phyloP scores from a whole-genome alignment of 2,797 vertebrate genomes.

The Hydrolagus colliei region DNA sequence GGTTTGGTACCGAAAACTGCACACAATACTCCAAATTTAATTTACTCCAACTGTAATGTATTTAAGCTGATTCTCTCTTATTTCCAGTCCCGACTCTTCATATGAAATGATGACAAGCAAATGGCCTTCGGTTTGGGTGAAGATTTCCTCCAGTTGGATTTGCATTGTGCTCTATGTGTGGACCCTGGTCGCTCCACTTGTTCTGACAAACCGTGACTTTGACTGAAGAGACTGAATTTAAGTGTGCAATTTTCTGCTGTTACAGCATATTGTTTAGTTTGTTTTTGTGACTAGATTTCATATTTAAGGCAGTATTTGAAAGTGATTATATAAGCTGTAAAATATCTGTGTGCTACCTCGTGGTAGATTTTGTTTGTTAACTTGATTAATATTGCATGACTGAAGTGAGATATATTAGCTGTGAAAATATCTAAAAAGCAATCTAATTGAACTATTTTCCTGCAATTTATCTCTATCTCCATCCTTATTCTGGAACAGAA shows the following conservation, averaged over 20 bases:
- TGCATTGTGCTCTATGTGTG: conserved; percentile 90
- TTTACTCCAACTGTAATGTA: no score
- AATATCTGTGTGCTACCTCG: conserved; percentile 42
- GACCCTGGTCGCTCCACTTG: conserved; percentile 89
- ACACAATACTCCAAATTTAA: no score
- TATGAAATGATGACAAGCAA: conserved; percentile 84
- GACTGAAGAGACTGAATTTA: conserved; percentile 53
- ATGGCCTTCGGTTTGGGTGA: conserved; percentile 96
- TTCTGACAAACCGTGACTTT: conserved; percentile 92
- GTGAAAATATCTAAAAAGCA: not conserved
- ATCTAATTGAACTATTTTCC: not conserved
- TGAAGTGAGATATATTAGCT: not conserved
- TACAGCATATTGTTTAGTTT: conserved; percentile 28
- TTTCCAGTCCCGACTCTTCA: conserved; percentile 73
- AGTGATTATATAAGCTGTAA: conserved; percentile 42
- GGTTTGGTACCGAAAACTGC: no score
- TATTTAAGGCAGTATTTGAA: conserved; percentile 43
- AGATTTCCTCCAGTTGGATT: conserved; percentile 94
- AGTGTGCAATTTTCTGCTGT: conserved; percentile 32
- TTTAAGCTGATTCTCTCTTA: not conserved
- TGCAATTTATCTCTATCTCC: not conserved
- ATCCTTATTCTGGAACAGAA: not conserved
- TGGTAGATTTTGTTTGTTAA: conserved; percentile 34
- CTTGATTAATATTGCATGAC: conserved; percentile 52
- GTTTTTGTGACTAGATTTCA: conserved; percentile 36